Percentiles rank a stretch among this genome's conserved stretches.
These are phyloP conservation scores for Strigamia transsilvanica DNA, from an alignment of 2,888 invertebrate species.

Conservation along the genomic window DNA sequence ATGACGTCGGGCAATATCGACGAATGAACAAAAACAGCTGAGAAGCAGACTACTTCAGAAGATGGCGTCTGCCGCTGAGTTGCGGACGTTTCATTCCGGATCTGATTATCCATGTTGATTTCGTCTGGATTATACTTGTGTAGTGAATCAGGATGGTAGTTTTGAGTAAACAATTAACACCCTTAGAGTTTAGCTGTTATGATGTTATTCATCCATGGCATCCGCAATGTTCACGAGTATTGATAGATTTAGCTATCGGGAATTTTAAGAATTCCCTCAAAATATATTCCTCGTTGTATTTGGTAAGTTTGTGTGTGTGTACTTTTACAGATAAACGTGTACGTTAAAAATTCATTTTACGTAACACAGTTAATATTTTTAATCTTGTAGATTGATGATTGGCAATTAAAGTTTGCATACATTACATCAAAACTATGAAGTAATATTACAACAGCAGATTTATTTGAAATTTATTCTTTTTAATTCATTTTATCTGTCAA, in stretches of 20 bases:
- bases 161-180: not conserved
- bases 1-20: not conserved
- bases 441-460: too few species aligned
- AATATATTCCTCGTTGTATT: not conserved
- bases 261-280: not conserved
- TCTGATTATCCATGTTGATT: not conserved
- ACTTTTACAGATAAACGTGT: too few species aligned
- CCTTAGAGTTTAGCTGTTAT: not conserved
- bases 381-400: too few species aligned
- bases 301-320: not conserved
- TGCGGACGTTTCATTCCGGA: not conserved
- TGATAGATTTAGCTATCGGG: not conserved
- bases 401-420: too few species aligned
- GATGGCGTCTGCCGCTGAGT: not conserved
- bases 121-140: not conserved
- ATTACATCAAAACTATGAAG: too few species aligned
- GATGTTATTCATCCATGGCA: constrained; percentile 13
- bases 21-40: not conserved
- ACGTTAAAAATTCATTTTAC: too few species aligned
- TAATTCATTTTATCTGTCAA: too few species aligned
- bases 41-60: not conserved
- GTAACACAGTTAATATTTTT: too few species aligned
- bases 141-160: not conserved
- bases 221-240: not conserved
- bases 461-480: too few species aligned